phyloP scores from a whole-genome alignment of 1,140 invertebrate genomes.

The Idris sp. region DNA sequence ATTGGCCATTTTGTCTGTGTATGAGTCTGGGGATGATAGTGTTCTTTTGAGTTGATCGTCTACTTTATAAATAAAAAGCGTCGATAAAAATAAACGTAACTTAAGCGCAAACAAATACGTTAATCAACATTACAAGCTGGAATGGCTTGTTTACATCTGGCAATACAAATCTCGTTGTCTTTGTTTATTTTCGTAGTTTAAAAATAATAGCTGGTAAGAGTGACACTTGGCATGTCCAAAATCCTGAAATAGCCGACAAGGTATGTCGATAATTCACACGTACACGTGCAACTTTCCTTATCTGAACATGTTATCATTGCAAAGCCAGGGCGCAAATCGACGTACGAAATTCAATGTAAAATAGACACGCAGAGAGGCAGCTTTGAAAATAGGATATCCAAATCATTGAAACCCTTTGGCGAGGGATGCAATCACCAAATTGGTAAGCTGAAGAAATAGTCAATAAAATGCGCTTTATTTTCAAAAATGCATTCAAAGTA shows the following conservation, averaged over 20 bases:
- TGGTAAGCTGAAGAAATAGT: too few species aligned
- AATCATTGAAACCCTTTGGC: constrained; percentile 16
- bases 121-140: constrained; percentile 13
- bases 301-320: constrained; percentile 39
- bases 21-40: too few species aligned
- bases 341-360: constrained; percentile 29
- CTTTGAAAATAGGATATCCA: constrained; percentile 23
- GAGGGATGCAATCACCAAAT: not conserved
- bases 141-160: constrained; percentile 29
- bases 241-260: constrained; percentile 20
- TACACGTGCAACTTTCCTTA: constrained; percentile 21
- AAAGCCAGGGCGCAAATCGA: constrained; percentile 9
- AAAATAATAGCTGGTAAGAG: constrained; percentile 24
- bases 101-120: too few species aligned
- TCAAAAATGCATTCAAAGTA: too few species aligned
- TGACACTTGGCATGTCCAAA: constrained; percentile 18
- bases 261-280: constrained; percentile 29
- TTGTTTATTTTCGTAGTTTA: constrained; percentile 2
- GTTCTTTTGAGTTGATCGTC: too few species aligned
- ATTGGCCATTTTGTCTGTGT: too few species aligned
- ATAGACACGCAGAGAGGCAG: constrained; percentile 17
- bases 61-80: too few species aligned
- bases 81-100: too few species aligned
- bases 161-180: not conserved
- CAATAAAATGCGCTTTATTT: too few species aligned